Conservation (phyloP, 2,888 invertebrate genomes). For the Globia sparganii region DNA sequence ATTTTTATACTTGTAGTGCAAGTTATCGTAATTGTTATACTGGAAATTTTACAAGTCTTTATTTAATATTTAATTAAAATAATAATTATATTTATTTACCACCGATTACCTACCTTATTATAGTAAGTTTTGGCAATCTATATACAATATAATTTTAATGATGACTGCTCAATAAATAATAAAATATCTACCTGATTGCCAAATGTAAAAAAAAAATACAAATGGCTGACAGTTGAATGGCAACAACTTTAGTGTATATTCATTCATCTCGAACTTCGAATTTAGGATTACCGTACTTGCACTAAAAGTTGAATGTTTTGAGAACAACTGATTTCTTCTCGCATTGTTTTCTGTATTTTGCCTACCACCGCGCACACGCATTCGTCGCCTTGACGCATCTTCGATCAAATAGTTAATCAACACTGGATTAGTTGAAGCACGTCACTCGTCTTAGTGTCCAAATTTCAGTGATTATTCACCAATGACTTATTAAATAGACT, state of each 20-base stretch:
- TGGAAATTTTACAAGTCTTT: constrained; percentile 58
- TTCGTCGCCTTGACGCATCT: constrained; percentile 83
- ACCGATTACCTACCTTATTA: constrained; percentile 65
- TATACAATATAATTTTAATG: constrained; percentile 56
- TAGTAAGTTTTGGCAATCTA: constrained; percentile 65
- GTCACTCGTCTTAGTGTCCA: constrained; percentile 76
- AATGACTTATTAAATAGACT: constrained; percentile 88
- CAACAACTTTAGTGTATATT: constrained; percentile 38
- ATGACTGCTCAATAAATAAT: constrained; percentile 53
- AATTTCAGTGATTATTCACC: constrained; percentile 89
- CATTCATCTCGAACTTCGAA: constrained; percentile 47
- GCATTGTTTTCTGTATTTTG: constrained; percentile 67
- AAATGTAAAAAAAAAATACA: constrained; percentile 39
- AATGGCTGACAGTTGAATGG: constrained; percentile 41
- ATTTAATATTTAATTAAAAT: constrained; percentile 64
- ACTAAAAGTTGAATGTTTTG: constrained; percentile 66
- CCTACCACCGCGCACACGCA: constrained; percentile 59
- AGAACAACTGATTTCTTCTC: constrained; percentile 66
- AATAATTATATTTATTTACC: constrained; percentile 68
- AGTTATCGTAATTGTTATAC: constrained; percentile 65
- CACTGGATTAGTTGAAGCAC: constrained; percentile 87
- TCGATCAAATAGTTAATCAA: constrained; percentile 82
- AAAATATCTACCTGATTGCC: constrained; percentile 41
- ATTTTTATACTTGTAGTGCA: constrained; percentile 72
- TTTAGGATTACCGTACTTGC: constrained; percentile 64